Evolutionary conservation across 2,113 vertebrate genomes (phyloP).

Genomic region (Mustela nigripes): DNA sequence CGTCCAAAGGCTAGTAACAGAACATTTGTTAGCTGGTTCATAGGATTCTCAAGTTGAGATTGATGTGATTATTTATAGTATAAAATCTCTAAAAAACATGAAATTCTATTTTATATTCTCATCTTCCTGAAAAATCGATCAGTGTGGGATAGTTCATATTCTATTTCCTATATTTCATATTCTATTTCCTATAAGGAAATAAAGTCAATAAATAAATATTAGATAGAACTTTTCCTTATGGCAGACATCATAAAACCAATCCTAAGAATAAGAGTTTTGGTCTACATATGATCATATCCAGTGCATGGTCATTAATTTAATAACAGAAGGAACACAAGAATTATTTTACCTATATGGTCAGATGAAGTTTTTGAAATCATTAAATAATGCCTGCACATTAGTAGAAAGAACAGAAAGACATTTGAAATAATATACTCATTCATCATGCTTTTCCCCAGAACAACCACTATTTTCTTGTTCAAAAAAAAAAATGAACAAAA

Average conservation of each 20-base stretch:
- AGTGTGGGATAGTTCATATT: background rate
- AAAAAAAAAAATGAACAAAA: background rate
- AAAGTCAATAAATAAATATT: constrained; percentile 9
- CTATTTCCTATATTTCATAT: background rate
- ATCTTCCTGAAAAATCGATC: background rate
- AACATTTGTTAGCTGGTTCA: background rate
- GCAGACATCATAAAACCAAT: background rate
- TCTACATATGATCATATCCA: background rate
- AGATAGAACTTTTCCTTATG: background rate
- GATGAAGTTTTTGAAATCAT: constrained; percentile 15
- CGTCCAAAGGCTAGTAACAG: background rate
- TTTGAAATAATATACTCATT: constrained; percentile 22
- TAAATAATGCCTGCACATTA: background rate
- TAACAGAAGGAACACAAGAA: constrained; percentile 1
- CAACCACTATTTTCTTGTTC: background rate
- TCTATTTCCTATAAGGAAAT: background rate
- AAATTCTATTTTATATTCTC: constrained; percentile 8
- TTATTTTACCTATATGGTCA: background rate
- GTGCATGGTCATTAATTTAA: background rate
- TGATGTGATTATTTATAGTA: background rate
- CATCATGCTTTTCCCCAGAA: background rate
- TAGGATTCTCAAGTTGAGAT: background rate
- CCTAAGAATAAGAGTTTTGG: background rate
- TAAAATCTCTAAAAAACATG: background rate
- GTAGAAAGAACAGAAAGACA: background rate